These are phyloP conservation scores for Cuculus canorus DNA, from an alignment of 2,797 vertebrate genomes.

Conservation along the genomic window DNA sequence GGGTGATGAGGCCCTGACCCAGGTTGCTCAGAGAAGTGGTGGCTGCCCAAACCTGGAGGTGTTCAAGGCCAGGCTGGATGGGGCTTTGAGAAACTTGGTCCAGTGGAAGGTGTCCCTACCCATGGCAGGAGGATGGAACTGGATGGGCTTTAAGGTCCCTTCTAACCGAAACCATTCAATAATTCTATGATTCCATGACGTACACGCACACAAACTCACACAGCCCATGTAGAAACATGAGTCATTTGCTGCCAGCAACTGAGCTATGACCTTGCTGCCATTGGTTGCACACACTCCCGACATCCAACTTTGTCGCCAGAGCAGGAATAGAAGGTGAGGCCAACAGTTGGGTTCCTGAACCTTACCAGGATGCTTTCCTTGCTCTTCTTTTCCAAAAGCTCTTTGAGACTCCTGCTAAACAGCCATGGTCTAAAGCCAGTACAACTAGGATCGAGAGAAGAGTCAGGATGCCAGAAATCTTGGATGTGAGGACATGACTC, in stretches of 20 bases:
- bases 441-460: neutral
- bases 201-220: neutral
- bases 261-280: neutral
- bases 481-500: neutral
- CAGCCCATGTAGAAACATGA: neutral
- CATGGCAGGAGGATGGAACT: too few species aligned
- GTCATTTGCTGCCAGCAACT: neutral
- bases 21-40: too few species aligned
- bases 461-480: neutral
- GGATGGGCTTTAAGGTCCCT: too few species aligned
- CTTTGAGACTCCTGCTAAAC: neutral
- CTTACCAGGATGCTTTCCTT: neutral
- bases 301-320: rapidly evolving
- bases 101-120: too few species aligned
- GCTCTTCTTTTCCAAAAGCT: neutral
- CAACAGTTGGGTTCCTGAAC: neutral
- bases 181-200: too few species aligned
- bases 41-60: too few species aligned
- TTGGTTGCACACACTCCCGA: neutral
- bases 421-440: neutral
- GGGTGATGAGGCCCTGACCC: too few species aligned
- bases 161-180: too few species aligned
- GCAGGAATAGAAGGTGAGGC: neutral
- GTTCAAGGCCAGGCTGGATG: too few species aligned
- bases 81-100: too few species aligned